phyloP scores from a whole-genome alignment of 2,888 invertebrate species.

The Syrphus vitripennis region DNA sequence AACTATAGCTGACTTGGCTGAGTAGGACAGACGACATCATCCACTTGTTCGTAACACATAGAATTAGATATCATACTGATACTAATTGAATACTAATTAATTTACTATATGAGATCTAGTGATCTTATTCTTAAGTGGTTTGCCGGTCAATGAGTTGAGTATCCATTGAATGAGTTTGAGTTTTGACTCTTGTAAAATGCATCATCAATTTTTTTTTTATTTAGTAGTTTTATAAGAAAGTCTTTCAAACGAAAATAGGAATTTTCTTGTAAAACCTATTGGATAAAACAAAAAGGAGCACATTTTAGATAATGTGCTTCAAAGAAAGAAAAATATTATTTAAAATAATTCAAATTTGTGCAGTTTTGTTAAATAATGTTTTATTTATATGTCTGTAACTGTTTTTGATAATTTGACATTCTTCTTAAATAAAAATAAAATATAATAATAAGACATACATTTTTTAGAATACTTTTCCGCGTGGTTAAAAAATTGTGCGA shows the following conservation, averaged over 20 bases:
- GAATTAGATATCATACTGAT: neutral
- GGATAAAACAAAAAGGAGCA: neutral
- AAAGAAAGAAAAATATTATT: neutral
- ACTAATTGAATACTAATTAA: constrained; percentile 67
- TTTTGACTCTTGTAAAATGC: neutral
- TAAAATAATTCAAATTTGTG: too few relatives aligned
- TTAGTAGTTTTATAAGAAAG: neutral
- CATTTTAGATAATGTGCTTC: constrained; percentile 10
- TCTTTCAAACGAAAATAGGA: neutral
- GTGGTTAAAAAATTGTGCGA: too few relatives aligned
- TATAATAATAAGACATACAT: too few relatives aligned
- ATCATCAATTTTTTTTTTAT: neutral
- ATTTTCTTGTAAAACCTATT: neutral
- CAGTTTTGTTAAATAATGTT: too few relatives aligned
- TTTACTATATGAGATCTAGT: constrained; percentile 43
- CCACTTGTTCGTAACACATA: neutral
- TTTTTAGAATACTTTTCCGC: too few relatives aligned
- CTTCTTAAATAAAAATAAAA: too few relatives aligned
- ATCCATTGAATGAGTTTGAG: neutral
- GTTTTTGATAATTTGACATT: too few relatives aligned
- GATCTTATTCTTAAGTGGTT: constrained; percentile 33
- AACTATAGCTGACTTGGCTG: too few relatives aligned
- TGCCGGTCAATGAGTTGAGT: neutral
- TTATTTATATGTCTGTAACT: too few relatives aligned
- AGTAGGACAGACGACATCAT: neutral